A percentile compares a stretch with the other conserved stretches of the same genome.
These are phyloP conservation scores for Gymnogyps californianus DNA, from an alignment of 2,113 vertebrate genomes.

Conservation along the genomic window DNA sequence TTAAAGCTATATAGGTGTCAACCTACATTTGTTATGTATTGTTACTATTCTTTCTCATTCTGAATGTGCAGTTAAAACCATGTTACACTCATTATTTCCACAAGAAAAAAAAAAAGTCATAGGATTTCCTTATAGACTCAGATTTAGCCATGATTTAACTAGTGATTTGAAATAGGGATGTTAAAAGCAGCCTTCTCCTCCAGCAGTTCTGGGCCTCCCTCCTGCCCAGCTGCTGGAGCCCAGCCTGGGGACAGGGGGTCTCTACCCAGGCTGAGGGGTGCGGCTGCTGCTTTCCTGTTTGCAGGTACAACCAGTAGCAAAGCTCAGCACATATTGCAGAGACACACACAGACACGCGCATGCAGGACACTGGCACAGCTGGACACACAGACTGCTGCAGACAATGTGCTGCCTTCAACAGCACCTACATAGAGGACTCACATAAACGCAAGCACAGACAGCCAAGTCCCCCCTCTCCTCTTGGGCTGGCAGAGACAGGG, in stretches of 20 bases:
- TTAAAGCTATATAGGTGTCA: background rate
- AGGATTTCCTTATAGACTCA: background rate
- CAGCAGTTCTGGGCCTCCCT: background rate
- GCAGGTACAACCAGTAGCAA: background rate
- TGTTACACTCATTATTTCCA: background rate
- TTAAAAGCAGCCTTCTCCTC: background rate
- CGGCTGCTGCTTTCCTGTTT: background rate
- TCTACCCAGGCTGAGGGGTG: background rate
- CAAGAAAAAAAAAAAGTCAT: background rate
- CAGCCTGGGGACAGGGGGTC: rapidly evolving
- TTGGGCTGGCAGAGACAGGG: background rate
- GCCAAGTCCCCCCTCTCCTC: background rate
- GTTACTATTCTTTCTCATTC: background rate
- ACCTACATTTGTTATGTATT: background rate
- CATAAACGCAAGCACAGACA: background rate
- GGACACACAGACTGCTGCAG: background rate
- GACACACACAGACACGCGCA: rapidly evolving
- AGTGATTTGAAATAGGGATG: background rate
- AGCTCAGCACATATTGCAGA: background rate
- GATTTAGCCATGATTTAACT: background rate
- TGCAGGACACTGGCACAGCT: rapidly evolving
- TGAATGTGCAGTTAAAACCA: background rate
- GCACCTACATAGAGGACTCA: background rate
- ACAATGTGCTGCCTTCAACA: background rate
- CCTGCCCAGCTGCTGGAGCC: background rate